Evolutionary conservation across 2,797 vertebrate genomes (phyloP).

Genomic region (Propithecus perrieri): DNA sequence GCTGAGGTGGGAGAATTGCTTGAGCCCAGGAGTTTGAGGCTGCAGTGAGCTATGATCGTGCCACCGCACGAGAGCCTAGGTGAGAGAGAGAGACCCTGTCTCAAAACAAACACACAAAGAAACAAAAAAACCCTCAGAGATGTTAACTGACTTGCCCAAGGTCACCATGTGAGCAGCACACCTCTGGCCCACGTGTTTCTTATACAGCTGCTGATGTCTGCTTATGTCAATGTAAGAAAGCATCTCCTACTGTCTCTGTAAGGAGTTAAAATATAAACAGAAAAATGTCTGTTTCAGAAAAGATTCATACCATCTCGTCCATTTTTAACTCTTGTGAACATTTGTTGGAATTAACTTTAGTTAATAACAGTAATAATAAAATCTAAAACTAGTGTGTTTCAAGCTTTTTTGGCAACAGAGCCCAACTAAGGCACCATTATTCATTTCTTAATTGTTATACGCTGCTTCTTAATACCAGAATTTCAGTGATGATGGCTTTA

Average conservation of each 20-base stretch:
- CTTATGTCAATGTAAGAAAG: neutral
- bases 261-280: neutral
- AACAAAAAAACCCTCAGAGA: neutral
- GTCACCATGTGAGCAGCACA: neutral
- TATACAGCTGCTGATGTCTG: neutral
- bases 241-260: neutral
- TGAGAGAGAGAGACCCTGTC: too few relatives aligned
- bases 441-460: neutral
- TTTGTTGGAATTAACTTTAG: conserved; percentile 47
- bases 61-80: too few relatives aligned
- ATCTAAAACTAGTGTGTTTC: conserved; percentile 37
- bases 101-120: too few relatives aligned
- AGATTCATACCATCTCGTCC: conserved; percentile 1
- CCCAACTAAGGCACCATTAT: neutral
- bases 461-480: conserved; percentile 18
- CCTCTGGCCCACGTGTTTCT: neutral
- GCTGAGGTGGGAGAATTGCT: too few relatives aligned
- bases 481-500: conserved; percentile 24
- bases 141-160: neutral
- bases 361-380: conserved; percentile 50
- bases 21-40: too few relatives aligned
- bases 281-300: conserved; percentile 44
- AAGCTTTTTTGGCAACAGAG: conserved; percentile 33
- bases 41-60: too few relatives aligned
- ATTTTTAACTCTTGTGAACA: conserved; percentile 34